Conservation (phyloP, 2,113 vertebrate species). For the Hippocampus mohnikei region DNA sequence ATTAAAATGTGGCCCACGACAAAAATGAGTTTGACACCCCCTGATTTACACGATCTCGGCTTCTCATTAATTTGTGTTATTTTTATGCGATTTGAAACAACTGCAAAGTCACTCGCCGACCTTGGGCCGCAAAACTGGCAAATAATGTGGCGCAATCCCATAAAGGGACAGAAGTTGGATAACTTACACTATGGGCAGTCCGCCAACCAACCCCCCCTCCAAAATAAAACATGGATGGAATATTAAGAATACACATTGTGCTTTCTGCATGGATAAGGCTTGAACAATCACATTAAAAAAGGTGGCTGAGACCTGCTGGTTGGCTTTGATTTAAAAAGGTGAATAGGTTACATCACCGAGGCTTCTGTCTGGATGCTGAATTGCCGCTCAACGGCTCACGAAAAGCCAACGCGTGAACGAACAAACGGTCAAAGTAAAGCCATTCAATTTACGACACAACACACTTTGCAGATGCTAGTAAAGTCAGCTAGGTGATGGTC, state of each 20-base stretch:
- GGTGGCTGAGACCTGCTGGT: neutral
- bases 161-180: constrained; percentile 51
- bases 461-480: constrained; percentile 36
- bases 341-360: constrained; percentile 20
- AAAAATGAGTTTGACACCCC: too few species aligned
- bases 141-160: constrained; percentile 13
- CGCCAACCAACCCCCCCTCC: neutral
- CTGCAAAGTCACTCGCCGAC: constrained; percentile 73
- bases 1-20: too few species aligned
- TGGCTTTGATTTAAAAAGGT: constrained; percentile 21
- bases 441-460: too few species aligned
- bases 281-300: neutral
- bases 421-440: neutral
- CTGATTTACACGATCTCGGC: neutral
- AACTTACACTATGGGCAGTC: constrained; percentile 50
- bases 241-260: neutral
- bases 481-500: constrained; percentile 39
- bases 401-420: neutral
- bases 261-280: neutral
- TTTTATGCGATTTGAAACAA: constrained; percentile 42
- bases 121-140: constrained; percentile 43
- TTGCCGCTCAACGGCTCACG: neutral
- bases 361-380: neutral
- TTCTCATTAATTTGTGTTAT: constrained; percentile 34
- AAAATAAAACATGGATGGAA: neutral